Evolutionary conservation across 2,888 invertebrate genomes (phyloP), one percentile per base, ranked within the genome.

Genomic region (Pristionchus entomophagus): DNA sequence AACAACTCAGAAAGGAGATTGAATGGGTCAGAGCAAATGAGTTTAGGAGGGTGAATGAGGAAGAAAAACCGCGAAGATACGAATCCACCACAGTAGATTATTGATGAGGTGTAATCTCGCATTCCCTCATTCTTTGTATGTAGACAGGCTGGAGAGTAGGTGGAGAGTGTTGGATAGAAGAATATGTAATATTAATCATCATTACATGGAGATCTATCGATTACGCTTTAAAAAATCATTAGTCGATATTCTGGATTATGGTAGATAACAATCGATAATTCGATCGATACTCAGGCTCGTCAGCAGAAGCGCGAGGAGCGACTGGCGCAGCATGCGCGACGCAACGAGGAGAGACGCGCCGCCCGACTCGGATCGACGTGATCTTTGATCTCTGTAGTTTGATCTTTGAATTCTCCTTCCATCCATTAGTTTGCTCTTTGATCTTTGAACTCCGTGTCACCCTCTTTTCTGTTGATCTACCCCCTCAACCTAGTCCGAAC

Each of bases 251-350:
- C n/a, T n/a, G n/a, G 51, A 51, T 51, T 51, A 19, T 22, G 51
- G 6, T 51, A 51, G 19, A 51, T 10, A 22, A 2, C 56, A 56
- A 56, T n/a, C 17, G n/a, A 65, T n/a, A 2, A 65, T 4, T 35
- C 38, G 14, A 65, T 65, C 65, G 35, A 35, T 41, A 26, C 0
- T 35, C 78, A 80, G 78, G 51, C 35, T 3, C 78, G 78, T 32
- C 78, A 80, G 51, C 49, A 51, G 49, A 49, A 51, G 29, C 78
- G 78, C 6, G 78, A 80, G 8, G 78, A 80, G 51, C 78, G 78
- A 17, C 32, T 80, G 32, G 78, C 78, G 32, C 78, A 80, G 78
- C 78, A 80, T 22, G 78, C 78, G n/a, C 78, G 78, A 49, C 78
- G 78, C 49, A 49, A 49, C 22, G 78, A 80, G 51, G 78, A 80